Evolutionary conservation across 2,113 vertebrate species (phyloP), one percentile per base, ranked within the genome.

Genomic region (Eonycteris spelaea): DNA sequence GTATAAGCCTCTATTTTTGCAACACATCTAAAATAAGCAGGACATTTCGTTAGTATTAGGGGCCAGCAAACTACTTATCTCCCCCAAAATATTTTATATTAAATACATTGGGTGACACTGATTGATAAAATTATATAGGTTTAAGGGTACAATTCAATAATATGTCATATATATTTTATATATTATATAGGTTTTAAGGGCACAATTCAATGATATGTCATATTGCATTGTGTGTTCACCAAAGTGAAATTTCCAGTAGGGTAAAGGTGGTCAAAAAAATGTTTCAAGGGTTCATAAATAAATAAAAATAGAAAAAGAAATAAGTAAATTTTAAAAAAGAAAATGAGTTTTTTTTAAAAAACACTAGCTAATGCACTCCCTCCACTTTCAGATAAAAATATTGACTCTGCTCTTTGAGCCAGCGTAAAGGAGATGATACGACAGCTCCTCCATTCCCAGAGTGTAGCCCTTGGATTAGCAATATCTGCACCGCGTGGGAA

Each of bases 21-120:
- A 79, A 89, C 33, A 30, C 79, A 80, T 38, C 22, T 61, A 86
- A 96, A 74, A 95, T 80, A 61, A 87, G 33, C n/a, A 73, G 51
- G 15, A 9, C n/a, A 57, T 40, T 86, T 86, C 22, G 59, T 92
- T 82, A 89, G 35, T 33, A 9, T 40, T 38, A 73, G 70, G 5
- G 43, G 8, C 45, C 80, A 55, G 5, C 63, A 35, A 84, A 40
- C 38, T 61, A 53, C 19, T 53, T 13, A 65, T 6, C 71, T 14
- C 24, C 30, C 9, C 9, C 10, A 4, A 51, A 51, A 51, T 15
- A 16, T 51, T 16, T 51, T 51, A 51, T 51, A 51, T 51, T 51
- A 51, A 51, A 51, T 51, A 51, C 16, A 51, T 16, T 51, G 51
- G 15, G 51, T 51, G 51, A 51, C 51, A 51, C 15, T 51, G 51